A percentile compares a stretch with the other conserved stretches of the same genome.
These are phyloP conservation scores for Caenorhabditis briggsae DNA, from an alignment of 1,140 invertebrate species.

Conservation along the genomic window DNA sequence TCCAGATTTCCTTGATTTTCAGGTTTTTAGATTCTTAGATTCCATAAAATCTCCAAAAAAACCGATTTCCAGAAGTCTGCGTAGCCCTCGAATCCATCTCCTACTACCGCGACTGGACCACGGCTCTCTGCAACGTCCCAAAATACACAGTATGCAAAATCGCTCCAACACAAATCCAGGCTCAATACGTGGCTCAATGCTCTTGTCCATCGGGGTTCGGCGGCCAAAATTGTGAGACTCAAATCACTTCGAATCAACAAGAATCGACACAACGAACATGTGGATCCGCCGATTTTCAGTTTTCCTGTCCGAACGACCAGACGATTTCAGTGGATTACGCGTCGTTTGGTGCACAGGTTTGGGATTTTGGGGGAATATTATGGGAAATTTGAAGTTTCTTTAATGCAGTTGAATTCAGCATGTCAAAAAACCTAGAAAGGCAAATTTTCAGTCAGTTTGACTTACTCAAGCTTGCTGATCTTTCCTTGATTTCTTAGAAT, in stretches of 20 bases:
- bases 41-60: no score
- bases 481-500: no score
- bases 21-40: no score
- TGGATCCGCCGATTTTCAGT: constrained; percentile 43
- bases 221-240: constrained; percentile 49
- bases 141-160: constrained; percentile 60
- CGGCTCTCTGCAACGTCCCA: constrained; percentile 16
- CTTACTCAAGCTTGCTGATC: no score
- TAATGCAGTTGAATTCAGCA: no score
- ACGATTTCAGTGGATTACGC: constrained; percentile 59
- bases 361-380: not conserved
- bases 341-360: constrained; percentile 58
- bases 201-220: constrained; percentile 30
- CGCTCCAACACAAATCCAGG: constrained; percentile 10
- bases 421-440: no score
- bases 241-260: not conserved
- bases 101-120: constrained; percentile 44
- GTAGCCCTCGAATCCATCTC: constrained; percentile 39
- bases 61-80: constrained; percentile 47
- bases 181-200: constrained; percentile 53
- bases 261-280: constrained; percentile 29
- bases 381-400: no score
- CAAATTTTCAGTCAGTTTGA: no score
- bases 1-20: no score
- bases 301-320: constrained; percentile 48